A percentile compares a stretch with the other conserved stretches of the same genome.
These are phyloP conservation scores for Ceriagrion tenellum DNA, from an alignment of 2,888 invertebrate genomes.

Conservation along the genomic window DNA sequence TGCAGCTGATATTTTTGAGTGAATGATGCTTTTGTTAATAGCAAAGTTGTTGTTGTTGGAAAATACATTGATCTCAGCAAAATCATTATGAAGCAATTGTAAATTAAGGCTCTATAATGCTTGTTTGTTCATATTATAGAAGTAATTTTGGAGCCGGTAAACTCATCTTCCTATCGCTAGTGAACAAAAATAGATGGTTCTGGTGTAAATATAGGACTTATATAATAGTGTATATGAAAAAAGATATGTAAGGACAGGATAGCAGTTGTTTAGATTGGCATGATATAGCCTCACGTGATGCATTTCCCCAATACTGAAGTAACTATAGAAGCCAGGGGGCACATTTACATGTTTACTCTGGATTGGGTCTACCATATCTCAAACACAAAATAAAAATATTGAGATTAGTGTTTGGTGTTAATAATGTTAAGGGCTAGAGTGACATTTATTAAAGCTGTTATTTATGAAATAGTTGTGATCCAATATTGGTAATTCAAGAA, in stretches of 20 bases:
- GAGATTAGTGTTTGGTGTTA: conserved; percentile 64
- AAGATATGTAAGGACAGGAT: conserved; percentile 17
- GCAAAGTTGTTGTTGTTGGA: conserved; percentile 54
- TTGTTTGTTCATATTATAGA: conserved; percentile 50
- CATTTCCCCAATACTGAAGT: conserved; percentile 3
- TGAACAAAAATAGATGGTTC: conserved; percentile 8
- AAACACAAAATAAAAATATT: conserved; percentile 44
- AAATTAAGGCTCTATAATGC: conserved; percentile 48
- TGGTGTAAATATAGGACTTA: not conserved
- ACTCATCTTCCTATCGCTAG: conserved; percentile 33
- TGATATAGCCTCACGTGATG: conserved; percentile 14
- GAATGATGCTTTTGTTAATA: conserved; percentile 62
- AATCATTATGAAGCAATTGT: conserved; percentile 42
- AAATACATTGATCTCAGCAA: conserved; percentile 51
- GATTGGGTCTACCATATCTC: conserved; percentile 53
- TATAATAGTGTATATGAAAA: not conserved
- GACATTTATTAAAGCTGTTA: conserved; percentile 45
- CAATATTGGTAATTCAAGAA: not conserved
- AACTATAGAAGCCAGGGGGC: conserved; percentile 26
- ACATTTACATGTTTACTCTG: conserved; percentile 53
- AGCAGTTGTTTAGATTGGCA: not conserved
- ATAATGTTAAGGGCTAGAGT: conserved; percentile 40
- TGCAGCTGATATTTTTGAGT: conserved; percentile 63
- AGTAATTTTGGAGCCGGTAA: conserved; percentile 48
- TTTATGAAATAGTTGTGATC: conserved; percentile 8